Evolutionary conservation across 1,140 invertebrate species (phyloP), one percentile per base, ranked within the genome.

Genomic region (Phenacoccus solenopsis): DNA sequence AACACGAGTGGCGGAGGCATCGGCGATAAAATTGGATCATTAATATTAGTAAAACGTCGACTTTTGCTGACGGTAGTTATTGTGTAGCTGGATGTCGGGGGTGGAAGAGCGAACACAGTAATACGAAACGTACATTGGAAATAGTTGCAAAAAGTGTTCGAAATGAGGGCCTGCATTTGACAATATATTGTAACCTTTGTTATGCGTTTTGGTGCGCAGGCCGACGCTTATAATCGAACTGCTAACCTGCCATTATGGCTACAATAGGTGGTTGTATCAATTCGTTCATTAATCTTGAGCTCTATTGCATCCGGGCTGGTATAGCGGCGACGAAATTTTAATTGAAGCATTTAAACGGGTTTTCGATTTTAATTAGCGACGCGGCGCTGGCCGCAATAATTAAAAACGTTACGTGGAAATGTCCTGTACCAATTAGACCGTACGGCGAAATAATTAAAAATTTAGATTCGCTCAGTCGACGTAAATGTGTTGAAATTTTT

Each of bases 141-240:
- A 49, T 49, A 16, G 38, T 49, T 49, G 38, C 38, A 49, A 49
- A 49, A 49, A 49, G 38, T 49, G 38, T 49, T 49, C 38, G 38
- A 49, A 49, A n/a, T 49, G 13, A 10, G 38, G 38, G 38, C 38
- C 38, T 49, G 38, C 38, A 49, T 49, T 49, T 49, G 38, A 49
- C 38, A 49, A 49, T 49, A 49, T 49, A 49, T 49, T 49, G 38
- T 49, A 49, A 49, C 38, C 38, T 49, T 49, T 49, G 38, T 49
- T 49, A 49, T 49, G 16, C 38, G 12, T 49, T 49, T 49, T 49
- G 38, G 38, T 49, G 20, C 16, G 20, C 38, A 10, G 38, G 38
- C 38, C 12, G n/a, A n/a, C n/a, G n/a, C n/a, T 49, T 49, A 49
- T 49, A 49, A 49, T 49, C 38, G 38, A 49, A 49, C 38, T 49